Conservation (phyloP, 2,113 vertebrate genomes). For the Microcebus murinus region DNA sequence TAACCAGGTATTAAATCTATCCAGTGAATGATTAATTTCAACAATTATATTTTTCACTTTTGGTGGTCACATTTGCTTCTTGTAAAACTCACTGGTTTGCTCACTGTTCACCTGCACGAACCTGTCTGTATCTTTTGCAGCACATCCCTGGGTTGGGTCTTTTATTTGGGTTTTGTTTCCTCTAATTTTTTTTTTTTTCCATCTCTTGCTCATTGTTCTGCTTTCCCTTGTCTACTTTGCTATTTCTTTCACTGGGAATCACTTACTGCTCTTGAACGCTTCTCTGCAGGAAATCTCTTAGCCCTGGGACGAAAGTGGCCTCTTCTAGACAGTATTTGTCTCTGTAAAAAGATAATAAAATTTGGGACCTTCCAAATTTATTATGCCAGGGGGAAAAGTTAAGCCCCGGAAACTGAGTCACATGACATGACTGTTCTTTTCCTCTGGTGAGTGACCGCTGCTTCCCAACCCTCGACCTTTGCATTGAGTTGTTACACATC, state of each 20-base stretch:
- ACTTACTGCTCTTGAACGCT: not conserved
- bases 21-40: not conserved
- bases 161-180: fast-evolving
- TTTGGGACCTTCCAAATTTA: not conserved
- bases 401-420: not conserved
- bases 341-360: not conserved
- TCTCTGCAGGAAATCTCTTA: too few species aligned
- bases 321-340: not conserved
- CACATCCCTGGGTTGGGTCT: fast-evolving
- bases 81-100: too few species aligned
- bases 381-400: not conserved
- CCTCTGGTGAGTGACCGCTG: not conserved
- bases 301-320: not conserved
- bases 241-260: fast-evolving
- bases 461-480: not conserved
- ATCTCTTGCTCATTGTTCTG: fast-evolving
- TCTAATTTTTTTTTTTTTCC: too few species aligned
- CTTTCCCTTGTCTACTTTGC: fast-evolving
- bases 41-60: not conserved
- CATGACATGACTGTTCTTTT: not conserved
- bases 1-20: not conserved
- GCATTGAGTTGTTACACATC: not conserved
- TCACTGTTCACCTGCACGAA: fast-evolving
- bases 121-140: too few species aligned
- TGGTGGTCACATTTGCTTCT: fast-evolving